Evolutionary conservation across 1,140 invertebrate species (phyloP), one percentile per base, ranked within the genome.

Genomic region (Euura saliciscinereae): DNA sequence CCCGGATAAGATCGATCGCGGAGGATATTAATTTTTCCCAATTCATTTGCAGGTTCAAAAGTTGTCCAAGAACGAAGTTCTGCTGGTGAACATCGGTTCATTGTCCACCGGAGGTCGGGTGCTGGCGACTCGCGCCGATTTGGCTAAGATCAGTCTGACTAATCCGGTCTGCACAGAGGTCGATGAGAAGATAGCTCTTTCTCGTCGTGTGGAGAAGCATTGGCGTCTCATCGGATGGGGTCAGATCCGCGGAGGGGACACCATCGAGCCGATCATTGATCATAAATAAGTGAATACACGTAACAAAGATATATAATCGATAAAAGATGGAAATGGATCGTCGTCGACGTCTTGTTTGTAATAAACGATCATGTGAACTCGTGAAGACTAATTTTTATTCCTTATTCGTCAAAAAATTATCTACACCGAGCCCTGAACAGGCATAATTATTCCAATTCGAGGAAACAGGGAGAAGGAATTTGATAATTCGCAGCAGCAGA

Each of bases 181-280:
- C 74, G 97, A 96, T 71, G 98, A 99, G 85, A 99, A 99, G 85
- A 99, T 99, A 81, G 98, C 99, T 7, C 90, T 99, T 3, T 99
- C 97, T 85, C 91, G 99, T 83, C 92, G 98, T 88, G 97, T 99
- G 65, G 99, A 99, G 78, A 99, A 99, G 85, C 98, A 99, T 91
- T 99, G 99, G 98, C 94, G 98, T 87, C 91, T 99, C 77, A 99
- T 99, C 86, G 97, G 97, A 77, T 99, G 97, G 97, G 97, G 97
- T 74, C 95, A 98, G 84, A 98, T 98, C 87, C 92, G 95, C 82
- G 94, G 96, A 81, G 97, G 97, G 71, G 93, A 94, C 79, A 97
- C 96, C 66, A 96, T 98, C 78, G 92, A 95, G 85, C 94, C 95
- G 6, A 80, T 87, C 43, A 76, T 85, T 11, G 84, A 85, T 68